phyloP scores from a whole-genome alignment of 1,140 invertebrate genomes.

The Macrosteles quadrilineatus region DNA sequence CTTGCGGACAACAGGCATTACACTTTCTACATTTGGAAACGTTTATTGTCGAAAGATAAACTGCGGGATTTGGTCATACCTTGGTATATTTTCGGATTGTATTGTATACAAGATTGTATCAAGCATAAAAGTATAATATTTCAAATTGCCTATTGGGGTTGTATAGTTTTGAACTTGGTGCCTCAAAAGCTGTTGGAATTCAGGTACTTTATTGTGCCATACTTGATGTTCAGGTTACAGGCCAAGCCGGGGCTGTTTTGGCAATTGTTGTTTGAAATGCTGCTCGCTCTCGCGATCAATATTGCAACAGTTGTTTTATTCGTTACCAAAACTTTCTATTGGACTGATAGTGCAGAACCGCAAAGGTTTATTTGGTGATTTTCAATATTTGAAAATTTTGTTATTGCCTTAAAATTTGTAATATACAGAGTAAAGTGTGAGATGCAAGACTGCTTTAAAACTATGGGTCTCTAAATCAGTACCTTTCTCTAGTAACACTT shows the following conservation, averaged over 20 bases:
- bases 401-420: too few relatives aligned
- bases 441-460: too few relatives aligned
- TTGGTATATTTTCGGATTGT: constrained; percentile 71
- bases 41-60: constrained; percentile 70
- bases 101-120: constrained; percentile 61
- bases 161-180: constrained; percentile 63
- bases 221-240: constrained; percentile 74
- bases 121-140: constrained; percentile 61
- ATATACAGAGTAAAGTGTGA: too few relatives aligned
- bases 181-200: constrained; percentile 89
- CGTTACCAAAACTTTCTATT: constrained; percentile 78
- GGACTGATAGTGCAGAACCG: constrained; percentile 69
- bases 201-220: constrained; percentile 94
- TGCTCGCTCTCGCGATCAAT: constrained; percentile 74
- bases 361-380: constrained; percentile 93
- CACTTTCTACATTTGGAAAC: constrained; percentile 94
- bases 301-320: constrained; percentile 78
- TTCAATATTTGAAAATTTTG: background rate
- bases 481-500: too few relatives aligned
- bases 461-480: too few relatives aligned
- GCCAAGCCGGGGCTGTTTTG: constrained; percentile 11
- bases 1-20: constrained; percentile 97
- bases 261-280: constrained; percentile 67
- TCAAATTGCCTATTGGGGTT: constrained; percentile 64
- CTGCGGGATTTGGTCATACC: constrained; percentile 75